A percentile compares a stretch with the other conserved stretches of the same genome.
phyloP scores from a whole-genome alignment of 2,113 vertebrate species.

The Anoura caudifer region DNA sequence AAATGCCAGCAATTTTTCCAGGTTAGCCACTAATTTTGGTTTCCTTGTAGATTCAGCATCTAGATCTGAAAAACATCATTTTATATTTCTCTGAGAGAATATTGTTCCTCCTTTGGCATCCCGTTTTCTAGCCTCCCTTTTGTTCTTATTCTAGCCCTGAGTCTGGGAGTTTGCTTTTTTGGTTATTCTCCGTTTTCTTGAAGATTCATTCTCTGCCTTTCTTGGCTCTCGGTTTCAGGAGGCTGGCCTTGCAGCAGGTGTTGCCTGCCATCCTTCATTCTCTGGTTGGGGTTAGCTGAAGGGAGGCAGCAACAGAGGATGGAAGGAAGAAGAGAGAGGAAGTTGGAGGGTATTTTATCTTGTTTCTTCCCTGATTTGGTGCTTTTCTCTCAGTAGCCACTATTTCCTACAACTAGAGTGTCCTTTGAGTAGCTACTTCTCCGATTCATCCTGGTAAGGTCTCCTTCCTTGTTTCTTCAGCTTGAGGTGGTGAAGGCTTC shows the following conservation, averaged over 20 bases:
- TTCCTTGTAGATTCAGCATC: constrained; percentile 12
- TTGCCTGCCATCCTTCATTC: background rate
- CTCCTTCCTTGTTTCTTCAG: background rate
- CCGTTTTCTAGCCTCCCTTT: background rate
- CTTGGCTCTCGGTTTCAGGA: background rate
- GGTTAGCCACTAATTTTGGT: background rate
- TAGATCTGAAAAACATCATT: background rate
- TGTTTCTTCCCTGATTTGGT: background rate
- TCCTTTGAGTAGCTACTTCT: background rate
- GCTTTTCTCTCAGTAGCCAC: background rate
- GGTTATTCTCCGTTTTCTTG: background rate
- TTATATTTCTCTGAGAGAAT: background rate
- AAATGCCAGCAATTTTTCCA: background rate
- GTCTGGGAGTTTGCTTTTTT: background rate
- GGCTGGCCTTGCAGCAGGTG: background rate
- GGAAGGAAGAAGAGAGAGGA: background rate
- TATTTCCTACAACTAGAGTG: background rate
- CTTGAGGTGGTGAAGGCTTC: background rate
- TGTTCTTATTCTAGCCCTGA: background rate
- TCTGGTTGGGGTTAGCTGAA: background rate
- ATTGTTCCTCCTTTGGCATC: background rate
- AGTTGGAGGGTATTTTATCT: background rate
- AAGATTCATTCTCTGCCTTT: background rate
- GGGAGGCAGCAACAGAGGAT: background rate
- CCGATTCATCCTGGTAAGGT: background rate